A percentile compares a stretch with the other conserved stretches of the same genome.
Evolutionary conservation across 2,113 vertebrate genomes (phyloP).

Genomic region (Misgurnus anguillicaudatus): DNA sequence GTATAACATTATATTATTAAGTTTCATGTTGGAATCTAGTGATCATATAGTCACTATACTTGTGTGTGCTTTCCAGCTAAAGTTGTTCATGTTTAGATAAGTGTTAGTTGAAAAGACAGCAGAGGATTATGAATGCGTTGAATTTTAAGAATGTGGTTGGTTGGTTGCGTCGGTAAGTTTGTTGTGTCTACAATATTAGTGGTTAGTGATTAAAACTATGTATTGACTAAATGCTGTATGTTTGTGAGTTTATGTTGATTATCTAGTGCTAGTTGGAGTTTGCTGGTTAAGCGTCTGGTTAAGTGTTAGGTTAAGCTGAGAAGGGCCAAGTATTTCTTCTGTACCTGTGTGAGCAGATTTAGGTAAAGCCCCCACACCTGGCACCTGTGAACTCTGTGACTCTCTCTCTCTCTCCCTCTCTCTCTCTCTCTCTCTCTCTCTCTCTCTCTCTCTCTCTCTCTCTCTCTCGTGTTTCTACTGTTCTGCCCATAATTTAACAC

Average conservation of each 20-base stretch:
- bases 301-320: conserved; percentile 59
- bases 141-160: background rate
- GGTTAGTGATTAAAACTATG: background rate
- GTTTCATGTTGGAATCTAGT: too few species aligned
- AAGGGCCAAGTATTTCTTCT: conserved; percentile 57
- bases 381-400: conserved; percentile 74
- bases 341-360: conserved; percentile 76
- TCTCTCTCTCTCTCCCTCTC: conserved; percentile 59
- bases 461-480: background rate
- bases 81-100: too few species aligned
- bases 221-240: too few species aligned
- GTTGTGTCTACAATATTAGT: background rate
- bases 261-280: background rate
- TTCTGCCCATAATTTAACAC: background rate
- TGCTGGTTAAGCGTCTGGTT: background rate
- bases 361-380: conserved; percentile 76
- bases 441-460: background rate
- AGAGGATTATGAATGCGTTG: background rate
- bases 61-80: too few species aligned
- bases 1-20: too few species aligned
- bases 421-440: background rate
- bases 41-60: too few species aligned
- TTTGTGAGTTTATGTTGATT: background rate
- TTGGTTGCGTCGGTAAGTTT: background rate
- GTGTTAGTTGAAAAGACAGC: background rate